Base-by-base conservation (phyloP, 2,113 vertebrate genomes). In the Corvus hawaiiensis region DNA sequence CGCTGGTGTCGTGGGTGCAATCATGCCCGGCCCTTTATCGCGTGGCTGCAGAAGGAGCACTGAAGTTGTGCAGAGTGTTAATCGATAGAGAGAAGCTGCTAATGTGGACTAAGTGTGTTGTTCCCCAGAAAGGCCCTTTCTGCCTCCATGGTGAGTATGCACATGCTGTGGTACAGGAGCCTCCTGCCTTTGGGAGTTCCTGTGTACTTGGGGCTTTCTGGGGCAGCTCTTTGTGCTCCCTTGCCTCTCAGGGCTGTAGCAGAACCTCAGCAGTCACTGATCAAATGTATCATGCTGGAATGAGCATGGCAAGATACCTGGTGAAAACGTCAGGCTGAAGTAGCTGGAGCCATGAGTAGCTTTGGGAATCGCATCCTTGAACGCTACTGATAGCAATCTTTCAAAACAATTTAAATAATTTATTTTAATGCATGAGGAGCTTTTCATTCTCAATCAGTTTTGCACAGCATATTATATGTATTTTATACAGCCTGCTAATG, bases 401-500 rank as follows among this genome's bases (percentile, higher is more conserved):
- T 51, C 59, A 69, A 93, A 95, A 91, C 81, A 69, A 62, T 91
- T 95, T 91, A 86, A 90, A 92, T 94, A 26, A 85, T 76, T 96
- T 94, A 93, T 97, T 96, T 91, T 91, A 88, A 96, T 94, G 83
- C 78, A 84, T 77, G 85, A 88, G 59, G 81, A 71, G 83, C 83
- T 93, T 95, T 92, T 92, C 83, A 90, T 88, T 96, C 95, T 95
- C 87, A 95, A 83, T 96, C 96, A 95, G 66, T 87, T 96, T 96
- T 87, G 82, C 62, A 80, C 74, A 85, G 87, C 74, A 54, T 94
- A 94, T 94, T 96, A 93, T 95, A 91, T 96, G 87, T 96, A 96
- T 96, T 93, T 96, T 96, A 94, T 96, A 96, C 90, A 95, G 96
- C 77, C 52, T 96, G 72, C 91, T 96, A 95, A 95, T 95, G 96